Base-by-base conservation (phyloP, 2,113 vertebrate genomes). In the Polypterus bichir region DNA sequence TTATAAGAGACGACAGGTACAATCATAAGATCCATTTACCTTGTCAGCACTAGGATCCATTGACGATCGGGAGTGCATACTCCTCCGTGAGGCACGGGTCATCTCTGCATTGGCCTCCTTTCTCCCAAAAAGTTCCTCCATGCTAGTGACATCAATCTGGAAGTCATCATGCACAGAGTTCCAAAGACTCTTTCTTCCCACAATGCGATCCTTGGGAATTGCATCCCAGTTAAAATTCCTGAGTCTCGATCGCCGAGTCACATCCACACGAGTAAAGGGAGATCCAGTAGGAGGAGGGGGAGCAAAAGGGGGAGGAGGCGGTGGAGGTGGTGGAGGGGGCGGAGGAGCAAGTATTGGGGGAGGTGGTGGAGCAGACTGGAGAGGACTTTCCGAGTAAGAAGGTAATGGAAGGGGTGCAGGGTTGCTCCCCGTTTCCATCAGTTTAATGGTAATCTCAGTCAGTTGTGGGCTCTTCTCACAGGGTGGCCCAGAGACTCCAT, bases 161-260 rank as follows among this genome's bases (percentile, higher is more conserved):
- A 88, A 80, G 65, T 87, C 81, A 0, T 83, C 79, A 1, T 66
- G 61, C 0, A 74, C 75, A 4, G 75, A 74, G 1, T 71, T 89
- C 87, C 87, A 89, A 57, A 89, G 80, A 0, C 78, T 89, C 48
- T 77, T 77, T 44, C 81, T 76, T 0, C 86, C 86, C 68, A 86
- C 83, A 48, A 89, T 81, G 7, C 82, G 84, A 71, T 89, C 84
- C 68, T 81, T 83, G 11, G 87, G 87, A 60, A 89, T 86, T 1
- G 79, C 76, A 59, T 89, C 86, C 87, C 87, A 89, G 73, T 88
- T 88, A 5, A 89, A 76, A 68, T 86, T 86, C 64, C 86, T 78
- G 49, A 89, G 75, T 7, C 76, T 77, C 59, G 83, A 81, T 7
- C 73, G 74, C 1, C 71, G 73, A 44, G 59, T 73, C 0, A 68